Conservation (phyloP, 2,888 invertebrate species). For the Bellardia bayeri region DNA sequence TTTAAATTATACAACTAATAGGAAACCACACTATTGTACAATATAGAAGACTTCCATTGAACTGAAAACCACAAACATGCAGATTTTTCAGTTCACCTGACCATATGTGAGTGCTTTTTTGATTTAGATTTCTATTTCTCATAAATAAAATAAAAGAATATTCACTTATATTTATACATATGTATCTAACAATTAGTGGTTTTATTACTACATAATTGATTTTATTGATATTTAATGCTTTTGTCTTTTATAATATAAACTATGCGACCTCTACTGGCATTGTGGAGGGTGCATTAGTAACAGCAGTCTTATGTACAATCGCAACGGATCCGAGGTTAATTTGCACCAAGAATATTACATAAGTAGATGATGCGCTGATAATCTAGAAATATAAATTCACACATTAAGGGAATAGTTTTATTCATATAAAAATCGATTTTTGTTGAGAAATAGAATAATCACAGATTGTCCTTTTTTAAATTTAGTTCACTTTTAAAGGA, state of each 20-base stretch:
- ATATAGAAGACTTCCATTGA: background rate
- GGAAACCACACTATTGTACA: too few species aligned
- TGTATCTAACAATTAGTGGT: background rate
- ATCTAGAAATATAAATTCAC: slow-evolving; percentile 74
- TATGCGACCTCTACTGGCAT: too few species aligned
- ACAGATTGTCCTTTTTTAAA: too few species aligned
- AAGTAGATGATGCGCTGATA: slow-evolving; percentile 77
- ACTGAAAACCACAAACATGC: background rate
- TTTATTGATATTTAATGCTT: slow-evolving; percentile 30
- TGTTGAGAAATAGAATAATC: too few species aligned
- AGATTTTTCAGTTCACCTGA: background rate
- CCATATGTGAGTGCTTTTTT: background rate
- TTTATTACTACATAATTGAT: slow-evolving; percentile 48
- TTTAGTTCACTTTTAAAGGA: too few species aligned
- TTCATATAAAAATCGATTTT: too few species aligned
- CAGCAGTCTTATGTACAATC: slow-evolving; percentile 43
- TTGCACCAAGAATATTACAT: slow-evolving; percentile 81
- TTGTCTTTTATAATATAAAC: too few species aligned
- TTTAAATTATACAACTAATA: too few species aligned
- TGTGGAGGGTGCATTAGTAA: background rate
- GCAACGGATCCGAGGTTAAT: slow-evolving; percentile 79
- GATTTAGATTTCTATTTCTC: slow-evolving; percentile 2
- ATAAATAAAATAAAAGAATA: slow-evolving; percentile 13
- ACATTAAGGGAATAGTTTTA: too few species aligned
- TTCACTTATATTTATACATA: background rate